Conservation (phyloP, 2,113 vertebrate genomes). For the Bos indicus region DNA sequence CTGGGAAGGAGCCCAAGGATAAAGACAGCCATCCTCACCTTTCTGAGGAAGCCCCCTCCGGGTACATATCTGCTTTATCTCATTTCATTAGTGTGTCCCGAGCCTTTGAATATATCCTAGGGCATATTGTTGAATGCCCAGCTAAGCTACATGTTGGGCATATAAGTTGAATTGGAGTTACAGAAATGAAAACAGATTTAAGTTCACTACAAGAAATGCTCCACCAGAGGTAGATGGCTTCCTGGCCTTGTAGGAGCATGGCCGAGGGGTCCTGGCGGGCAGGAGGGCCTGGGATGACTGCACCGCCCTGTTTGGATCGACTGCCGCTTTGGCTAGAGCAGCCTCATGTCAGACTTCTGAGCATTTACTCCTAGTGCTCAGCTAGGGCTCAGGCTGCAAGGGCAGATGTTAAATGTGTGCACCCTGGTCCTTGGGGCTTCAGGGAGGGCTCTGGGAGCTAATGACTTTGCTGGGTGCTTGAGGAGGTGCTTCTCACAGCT, state of each 20-base stretch:
- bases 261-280: neutral
- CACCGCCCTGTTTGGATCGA: neutral
- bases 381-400: too few species aligned
- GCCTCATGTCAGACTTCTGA: neutral
- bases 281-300: neutral
- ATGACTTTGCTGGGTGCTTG: neutral
- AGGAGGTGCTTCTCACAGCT: neutral
- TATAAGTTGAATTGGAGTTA: neutral
- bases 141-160: neutral
- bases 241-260: neutral
- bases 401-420: neutral
- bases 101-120: neutral
- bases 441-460: neutral
- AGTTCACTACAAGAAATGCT: neutral
- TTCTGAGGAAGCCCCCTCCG: neutral
- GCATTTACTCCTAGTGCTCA: neutral
- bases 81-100: neutral
- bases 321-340: neutral
- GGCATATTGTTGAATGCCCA: neutral
- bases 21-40: neutral
- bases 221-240: neutral
- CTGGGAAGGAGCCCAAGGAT: neutral
- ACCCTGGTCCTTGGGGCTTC: neutral
- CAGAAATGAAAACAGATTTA: neutral
- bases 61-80: neutral